phyloP scores from a whole-genome alignment of 2,888 invertebrate genomes.

The Fragum whitleyi region DNA sequence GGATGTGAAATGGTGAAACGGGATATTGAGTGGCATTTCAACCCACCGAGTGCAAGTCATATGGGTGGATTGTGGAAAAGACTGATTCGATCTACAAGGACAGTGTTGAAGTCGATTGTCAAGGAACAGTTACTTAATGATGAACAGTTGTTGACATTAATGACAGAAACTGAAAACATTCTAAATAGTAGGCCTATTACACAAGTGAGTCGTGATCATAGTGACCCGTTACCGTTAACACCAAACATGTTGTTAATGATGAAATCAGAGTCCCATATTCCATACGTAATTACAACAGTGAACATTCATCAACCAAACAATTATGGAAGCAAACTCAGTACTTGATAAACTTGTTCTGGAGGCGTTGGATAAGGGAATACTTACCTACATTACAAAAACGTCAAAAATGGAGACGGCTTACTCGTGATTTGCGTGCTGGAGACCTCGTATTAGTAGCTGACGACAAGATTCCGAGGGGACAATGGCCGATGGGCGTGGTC shows the following conservation, averaged over 20 bases:
- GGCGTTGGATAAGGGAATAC: slow-evolving; percentile 36
- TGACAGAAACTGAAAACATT: slow-evolving; percentile 31
- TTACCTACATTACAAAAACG: slow-evolving; percentile 16
- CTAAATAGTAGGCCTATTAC: slow-evolving; percentile 41
- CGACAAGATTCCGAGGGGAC: slow-evolving; percentile 25
- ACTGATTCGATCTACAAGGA: slow-evolving; percentile 37
- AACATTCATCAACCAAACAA: slow-evolving; percentile 13
- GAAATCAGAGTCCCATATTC: slow-evolving; percentile 30
- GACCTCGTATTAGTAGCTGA: slow-evolving; percentile 23
- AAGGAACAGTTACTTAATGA: slow-evolving; percentile 35
- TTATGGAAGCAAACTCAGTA: slow-evolving; percentile 49
- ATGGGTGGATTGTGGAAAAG: slow-evolving; percentile 41
- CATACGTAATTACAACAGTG: slow-evolving; percentile 17
- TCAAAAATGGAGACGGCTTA: slow-evolving; percentile 30
- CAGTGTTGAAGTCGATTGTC: slow-evolving; percentile 27
- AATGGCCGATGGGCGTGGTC: slow-evolving; percentile 50
- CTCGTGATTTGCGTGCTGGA: neutral
- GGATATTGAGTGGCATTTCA: slow-evolving; percentile 45
- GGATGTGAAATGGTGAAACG: slow-evolving; percentile 29
- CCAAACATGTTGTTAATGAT: slow-evolving; percentile 36
- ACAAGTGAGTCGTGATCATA: slow-evolving; percentile 24
- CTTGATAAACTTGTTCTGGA: slow-evolving; percentile 44
- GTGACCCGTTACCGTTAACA: slow-evolving; percentile 35
- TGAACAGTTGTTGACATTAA: slow-evolving; percentile 27
- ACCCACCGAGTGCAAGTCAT: slow-evolving; percentile 44